These are phyloP conservation scores for Ptychadena robeensis DNA, from an alignment of 2,797 vertebrate species.

Conservation along the genomic window DNA sequence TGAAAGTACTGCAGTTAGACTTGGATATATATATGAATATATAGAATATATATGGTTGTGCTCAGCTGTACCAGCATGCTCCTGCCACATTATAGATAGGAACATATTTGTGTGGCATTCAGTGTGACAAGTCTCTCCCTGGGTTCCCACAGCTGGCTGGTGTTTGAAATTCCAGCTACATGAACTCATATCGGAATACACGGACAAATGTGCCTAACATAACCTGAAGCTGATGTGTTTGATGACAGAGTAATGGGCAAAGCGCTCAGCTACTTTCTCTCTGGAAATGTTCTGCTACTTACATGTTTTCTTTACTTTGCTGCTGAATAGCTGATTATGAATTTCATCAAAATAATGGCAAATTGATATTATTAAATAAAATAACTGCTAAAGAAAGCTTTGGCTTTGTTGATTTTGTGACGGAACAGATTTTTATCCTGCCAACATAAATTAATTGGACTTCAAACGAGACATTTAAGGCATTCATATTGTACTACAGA, in stretches of 20 bases:
- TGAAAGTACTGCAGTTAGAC: no score
- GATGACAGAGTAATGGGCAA: constrained; percentile 80
- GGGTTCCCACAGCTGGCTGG: constrained; percentile 92
- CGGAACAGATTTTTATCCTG: background rate
- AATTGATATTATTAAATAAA: background rate
- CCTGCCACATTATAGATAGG: constrained; percentile 53
- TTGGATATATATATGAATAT: no score
- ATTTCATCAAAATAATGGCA: constrained; percentile 29
- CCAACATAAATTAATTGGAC: background rate
- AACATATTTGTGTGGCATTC: constrained; percentile 77
- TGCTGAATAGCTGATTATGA: constrained; percentile 42
- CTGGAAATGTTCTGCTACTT: constrained; percentile 67
- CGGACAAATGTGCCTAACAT: constrained; percentile 73
- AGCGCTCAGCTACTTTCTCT: constrained; percentile 64
- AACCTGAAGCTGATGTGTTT: constrained; percentile 76
- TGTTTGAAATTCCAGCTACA: constrained; percentile 92
- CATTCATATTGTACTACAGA: no score
- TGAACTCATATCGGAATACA: constrained; percentile 88
- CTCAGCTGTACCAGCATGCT: constrained; percentile 18
- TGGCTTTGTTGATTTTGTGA: background rate
- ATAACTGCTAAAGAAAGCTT: constrained; percentile 12
- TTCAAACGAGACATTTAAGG: background rate
- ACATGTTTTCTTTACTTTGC: constrained; percentile 62
- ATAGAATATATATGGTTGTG: background rate
- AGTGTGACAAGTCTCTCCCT: constrained; percentile 80